Conservation (phyloP, 2,797 vertebrate genomes). For the Sebastes alutus region DNA sequence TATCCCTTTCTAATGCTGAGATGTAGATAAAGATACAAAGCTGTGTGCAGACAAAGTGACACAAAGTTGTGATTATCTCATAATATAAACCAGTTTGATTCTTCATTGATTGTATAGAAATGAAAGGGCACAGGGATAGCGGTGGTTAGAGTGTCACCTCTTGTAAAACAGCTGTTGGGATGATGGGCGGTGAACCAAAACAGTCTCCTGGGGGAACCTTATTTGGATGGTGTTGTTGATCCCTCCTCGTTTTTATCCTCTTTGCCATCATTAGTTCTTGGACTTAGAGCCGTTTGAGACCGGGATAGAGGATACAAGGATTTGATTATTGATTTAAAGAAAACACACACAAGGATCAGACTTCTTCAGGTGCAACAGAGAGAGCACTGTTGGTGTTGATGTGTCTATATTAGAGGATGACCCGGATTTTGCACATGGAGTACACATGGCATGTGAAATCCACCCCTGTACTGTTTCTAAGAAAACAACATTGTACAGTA, state of each 20-base stretch:
- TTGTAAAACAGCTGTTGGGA: conserved; percentile 12
- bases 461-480: background rate
- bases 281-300: background rate
- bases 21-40: background rate
- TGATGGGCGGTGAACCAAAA: conserved; percentile 3
- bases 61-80: background rate
- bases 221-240: background rate
- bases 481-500: background rate
- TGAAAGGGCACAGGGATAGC: background rate
- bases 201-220: background rate
- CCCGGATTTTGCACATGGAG: background rate
- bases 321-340: background rate
- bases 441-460: background rate
- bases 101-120: background rate
- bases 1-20: background rate
- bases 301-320: background rate
- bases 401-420: background rate
- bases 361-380: background rate
- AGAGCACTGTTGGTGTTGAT: background rate
- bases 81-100: background rate
- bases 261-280: background rate
- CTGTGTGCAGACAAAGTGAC: background rate
- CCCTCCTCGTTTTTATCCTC: background rate
- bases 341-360: background rate
- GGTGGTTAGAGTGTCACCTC: conserved; percentile 1